Percentiles rank a stretch among this genome's conserved stretches.
Conservation (phyloP, 2,888 invertebrate species). For the Tanaodytes sp. region DNA sequence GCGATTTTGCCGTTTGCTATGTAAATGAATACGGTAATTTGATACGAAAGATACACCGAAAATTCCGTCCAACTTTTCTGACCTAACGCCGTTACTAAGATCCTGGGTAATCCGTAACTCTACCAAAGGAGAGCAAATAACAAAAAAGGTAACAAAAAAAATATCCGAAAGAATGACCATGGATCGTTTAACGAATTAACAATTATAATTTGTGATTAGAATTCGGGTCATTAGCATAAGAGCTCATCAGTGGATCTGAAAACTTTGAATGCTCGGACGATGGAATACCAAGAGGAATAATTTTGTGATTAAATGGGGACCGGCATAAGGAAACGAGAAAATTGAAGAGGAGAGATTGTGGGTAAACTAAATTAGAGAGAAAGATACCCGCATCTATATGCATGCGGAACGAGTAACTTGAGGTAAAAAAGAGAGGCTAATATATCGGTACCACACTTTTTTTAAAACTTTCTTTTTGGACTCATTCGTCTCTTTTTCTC, state of each 20-base stretch:
- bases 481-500: too few relatives aligned
- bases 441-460: too few relatives aligned
- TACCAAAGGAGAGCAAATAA: not conserved
- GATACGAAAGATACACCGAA: too few relatives aligned
- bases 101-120: not conserved
- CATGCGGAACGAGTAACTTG: constrained; percentile 39
- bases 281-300: constrained; percentile 60
- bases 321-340: constrained; percentile 48
- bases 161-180: constrained; percentile 49
- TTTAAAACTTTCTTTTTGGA: too few relatives aligned
- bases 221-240: constrained; percentile 68
- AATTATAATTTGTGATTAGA: constrained; percentile 70
- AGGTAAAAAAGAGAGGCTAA: too few relatives aligned
- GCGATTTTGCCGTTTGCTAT: too few relatives aligned
- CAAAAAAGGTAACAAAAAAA: constrained; percentile 13
- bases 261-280: constrained; percentile 62
- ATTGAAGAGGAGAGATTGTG: constrained; percentile 53
- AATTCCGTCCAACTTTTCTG: not conserved
- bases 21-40: too few relatives aligned
- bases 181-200: constrained; percentile 71
- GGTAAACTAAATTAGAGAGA: constrained; percentile 52
- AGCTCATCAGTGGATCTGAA: constrained; percentile 62
- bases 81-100: not conserved
- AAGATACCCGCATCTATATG: constrained; percentile 49
- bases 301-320: constrained; percentile 55